Evolutionary conservation across 2,797 vertebrate species (phyloP).

Genomic region (Naso thynnoides): DNA sequence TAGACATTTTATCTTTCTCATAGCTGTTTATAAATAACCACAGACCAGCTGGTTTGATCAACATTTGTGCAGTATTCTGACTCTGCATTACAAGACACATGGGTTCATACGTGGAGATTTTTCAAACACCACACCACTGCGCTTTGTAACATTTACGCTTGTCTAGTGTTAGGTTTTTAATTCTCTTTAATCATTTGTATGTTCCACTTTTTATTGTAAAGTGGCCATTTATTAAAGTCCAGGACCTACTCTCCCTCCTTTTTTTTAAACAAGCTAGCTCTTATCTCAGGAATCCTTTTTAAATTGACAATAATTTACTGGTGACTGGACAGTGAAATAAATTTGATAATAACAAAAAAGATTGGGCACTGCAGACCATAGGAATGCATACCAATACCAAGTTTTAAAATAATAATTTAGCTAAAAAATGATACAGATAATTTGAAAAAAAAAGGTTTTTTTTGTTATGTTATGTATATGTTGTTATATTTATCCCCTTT

Average conservation of each 20-base stretch:
- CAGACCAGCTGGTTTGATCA: conserved; percentile 42
- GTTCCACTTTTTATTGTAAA: conserved; percentile 17
- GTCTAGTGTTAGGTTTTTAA: background rate
- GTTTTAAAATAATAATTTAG: too few relatives aligned
- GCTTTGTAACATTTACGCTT: background rate
- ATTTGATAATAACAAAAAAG: conserved; percentile 25
- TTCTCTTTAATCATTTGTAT: conserved; percentile 2
- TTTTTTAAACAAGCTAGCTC: conserved; percentile 15
- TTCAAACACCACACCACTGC: conserved; percentile 10
- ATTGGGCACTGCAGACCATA: too few relatives aligned
- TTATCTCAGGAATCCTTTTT: conserved; percentile 30
- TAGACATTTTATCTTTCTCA: conserved; percentile 23
- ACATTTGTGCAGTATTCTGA: conserved; percentile 22
- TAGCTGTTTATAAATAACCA: conserved; percentile 33
- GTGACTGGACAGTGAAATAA: conserved; percentile 14
- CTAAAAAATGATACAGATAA: too few relatives aligned
- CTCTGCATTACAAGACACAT: conserved; percentile 36
- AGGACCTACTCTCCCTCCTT: background rate
- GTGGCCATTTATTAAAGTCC: conserved; percentile 20
- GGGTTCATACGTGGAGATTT: conserved; percentile 11
- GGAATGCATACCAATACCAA: too few relatives aligned
- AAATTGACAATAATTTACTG: conserved; percentile 18
- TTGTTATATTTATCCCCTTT: too few relatives aligned
- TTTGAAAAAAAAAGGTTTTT: too few relatives aligned
- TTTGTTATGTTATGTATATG: too few relatives aligned